Evolutionary conservation across 2,113 vertebrate species (phyloP).

Genomic region (Phodopus roborovskii): DNA sequence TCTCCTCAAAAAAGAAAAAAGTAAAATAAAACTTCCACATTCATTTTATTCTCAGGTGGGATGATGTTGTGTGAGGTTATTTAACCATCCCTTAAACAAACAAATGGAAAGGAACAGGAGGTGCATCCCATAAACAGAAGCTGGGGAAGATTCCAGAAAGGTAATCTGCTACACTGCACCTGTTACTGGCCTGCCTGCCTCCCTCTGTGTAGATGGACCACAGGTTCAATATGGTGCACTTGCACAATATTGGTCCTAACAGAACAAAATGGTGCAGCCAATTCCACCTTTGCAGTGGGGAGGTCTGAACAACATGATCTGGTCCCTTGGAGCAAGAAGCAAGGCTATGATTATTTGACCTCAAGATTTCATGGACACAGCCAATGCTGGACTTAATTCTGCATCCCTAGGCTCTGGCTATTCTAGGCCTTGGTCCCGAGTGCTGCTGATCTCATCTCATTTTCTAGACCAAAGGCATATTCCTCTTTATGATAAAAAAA

Average conservation of each 20-base stretch:
- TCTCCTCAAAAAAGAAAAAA: constrained; percentile 43
- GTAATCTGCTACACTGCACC: neutral
- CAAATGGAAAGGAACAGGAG: constrained; percentile 73
- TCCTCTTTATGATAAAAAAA: neutral
- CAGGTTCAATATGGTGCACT: too few species aligned
- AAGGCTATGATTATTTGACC: too few species aligned
- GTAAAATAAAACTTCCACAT: neutral
- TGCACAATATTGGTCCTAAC: fast-evolving
- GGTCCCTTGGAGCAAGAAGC: fast-evolving
- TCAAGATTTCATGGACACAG: too few species aligned
- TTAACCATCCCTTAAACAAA: constrained; percentile 71
- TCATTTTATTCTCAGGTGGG: constrained; percentile 62
- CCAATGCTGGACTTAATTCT: fast-evolving
- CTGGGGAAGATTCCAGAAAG: constrained; percentile 48
- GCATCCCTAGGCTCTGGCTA: too few species aligned
- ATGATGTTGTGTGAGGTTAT: constrained; percentile 62
- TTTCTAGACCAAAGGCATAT: fast-evolving
- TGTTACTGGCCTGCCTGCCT: neutral
- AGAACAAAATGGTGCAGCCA: fast-evolving
- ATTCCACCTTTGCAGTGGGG: fast-evolving
- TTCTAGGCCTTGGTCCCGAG: fast-evolving
- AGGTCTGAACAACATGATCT: fast-evolving
- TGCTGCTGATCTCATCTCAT: neutral
- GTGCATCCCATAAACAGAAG: constrained; percentile 61
- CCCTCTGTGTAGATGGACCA: fast-evolving